A percentile compares a stretch with the other conserved stretches of the same genome.
These are phyloP conservation scores for Hiodon alosoides DNA, from an alignment of 2,113 vertebrate species.

Conservation along the genomic window DNA sequence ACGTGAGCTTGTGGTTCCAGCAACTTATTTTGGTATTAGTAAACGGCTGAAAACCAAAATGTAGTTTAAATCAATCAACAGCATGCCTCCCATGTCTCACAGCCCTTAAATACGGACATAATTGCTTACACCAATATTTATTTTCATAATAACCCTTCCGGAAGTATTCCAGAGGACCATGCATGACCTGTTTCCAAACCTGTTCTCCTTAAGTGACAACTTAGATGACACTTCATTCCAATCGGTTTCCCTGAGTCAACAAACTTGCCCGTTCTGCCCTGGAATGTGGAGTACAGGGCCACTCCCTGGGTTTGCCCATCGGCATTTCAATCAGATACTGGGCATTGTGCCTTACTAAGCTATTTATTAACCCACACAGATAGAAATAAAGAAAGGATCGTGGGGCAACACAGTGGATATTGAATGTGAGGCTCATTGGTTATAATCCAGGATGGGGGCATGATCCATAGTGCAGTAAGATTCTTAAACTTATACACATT, in stretches of 20 bases:
- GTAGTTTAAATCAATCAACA: not conserved
- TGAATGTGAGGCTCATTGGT: too few species aligned
- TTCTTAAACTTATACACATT: too few species aligned
- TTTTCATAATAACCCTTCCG: not conserved
- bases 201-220: not conserved
- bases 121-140: not conserved
- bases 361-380: too few species aligned
- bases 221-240: constrained; percentile 26
- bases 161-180: not conserved
- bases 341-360: too few species aligned
- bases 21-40: too few species aligned
- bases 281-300: constrained; percentile 24
- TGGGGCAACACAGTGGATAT: too few species aligned
- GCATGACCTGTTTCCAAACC: not conserved
- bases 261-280: constrained; percentile 29
- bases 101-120: not conserved
- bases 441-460: too few species aligned
- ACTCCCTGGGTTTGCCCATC: not conserved
- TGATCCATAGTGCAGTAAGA: too few species aligned
- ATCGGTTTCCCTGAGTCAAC: constrained; percentile 23
- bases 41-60: too few species aligned
- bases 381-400: too few species aligned
- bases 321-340: too few species aligned
- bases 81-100: not conserved
- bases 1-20: too few species aligned